Conservation (phyloP, 2,797 vertebrate genomes). For the Lophotriccus pileatus region DNA sequence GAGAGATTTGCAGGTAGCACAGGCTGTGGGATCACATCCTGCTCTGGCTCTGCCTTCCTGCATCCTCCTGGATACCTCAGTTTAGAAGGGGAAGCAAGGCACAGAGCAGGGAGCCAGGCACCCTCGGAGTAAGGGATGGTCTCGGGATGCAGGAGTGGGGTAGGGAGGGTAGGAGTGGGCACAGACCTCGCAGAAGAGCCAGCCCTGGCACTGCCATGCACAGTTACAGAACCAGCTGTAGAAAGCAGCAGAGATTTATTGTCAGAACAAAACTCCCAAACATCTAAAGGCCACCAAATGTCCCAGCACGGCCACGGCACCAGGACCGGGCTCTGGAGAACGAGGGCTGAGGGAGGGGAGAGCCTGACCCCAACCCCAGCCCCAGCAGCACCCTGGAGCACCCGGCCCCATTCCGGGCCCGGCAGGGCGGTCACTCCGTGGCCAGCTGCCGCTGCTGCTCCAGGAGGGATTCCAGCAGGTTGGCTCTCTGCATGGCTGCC, state of each 20-base stretch:
- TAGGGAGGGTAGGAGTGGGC: not conserved
- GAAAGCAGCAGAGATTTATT: constrained; percentile 64
- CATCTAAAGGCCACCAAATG: not conserved
- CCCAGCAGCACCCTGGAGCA: not conserved
- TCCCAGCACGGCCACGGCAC: fast-evolving
- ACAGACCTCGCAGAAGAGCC: fast-evolving
- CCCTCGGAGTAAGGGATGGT: not conserved
- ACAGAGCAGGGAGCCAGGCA: fast-evolving
- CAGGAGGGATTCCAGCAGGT: constrained; percentile 88
- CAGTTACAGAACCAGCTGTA: not conserved
- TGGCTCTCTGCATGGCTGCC: constrained; percentile 87
- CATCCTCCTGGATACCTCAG: not conserved
- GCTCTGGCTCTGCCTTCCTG: not conserved
- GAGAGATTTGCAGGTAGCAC: not conserved
- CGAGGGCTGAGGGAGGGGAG: fast-evolving
- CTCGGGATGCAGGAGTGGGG: not conserved
- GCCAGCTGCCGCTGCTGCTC: constrained; percentile 84
- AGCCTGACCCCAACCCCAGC: not conserved
- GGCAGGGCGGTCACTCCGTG: constrained; percentile 67
- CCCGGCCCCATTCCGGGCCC: not conserved
- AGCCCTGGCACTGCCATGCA: fast-evolving
- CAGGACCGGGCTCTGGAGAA: not conserved
- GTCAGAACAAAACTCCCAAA: not conserved
- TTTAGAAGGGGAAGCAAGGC: not conserved
- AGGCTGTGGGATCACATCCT: not conserved